Base-by-base conservation (phyloP, 2,888 invertebrate species). In the Drosophila nr. medialis region DNA sequence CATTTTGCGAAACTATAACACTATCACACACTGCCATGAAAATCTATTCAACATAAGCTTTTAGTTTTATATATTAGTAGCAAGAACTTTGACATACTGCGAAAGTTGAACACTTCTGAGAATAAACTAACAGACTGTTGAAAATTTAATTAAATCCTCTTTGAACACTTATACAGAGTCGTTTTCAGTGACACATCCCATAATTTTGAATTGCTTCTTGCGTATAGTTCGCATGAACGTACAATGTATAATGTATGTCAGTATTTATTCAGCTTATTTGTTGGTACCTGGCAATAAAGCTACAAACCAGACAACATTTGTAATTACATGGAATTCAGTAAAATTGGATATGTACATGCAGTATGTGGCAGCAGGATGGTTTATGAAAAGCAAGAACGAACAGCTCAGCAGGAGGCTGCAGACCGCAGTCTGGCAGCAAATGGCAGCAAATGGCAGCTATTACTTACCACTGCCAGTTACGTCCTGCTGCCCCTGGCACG, bases 371-470 rank as follows among this genome's bases (percentile, higher is more conserved):
- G 27, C 29, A 34, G 53, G 53, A 66, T 78, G 60, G 75, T 74
- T 74, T 79, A 64, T 64, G 60, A 61, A 74, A 62, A 32, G 59
- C 48, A 48, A 59, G 58, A 49, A 49, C 21, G 58, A 55, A 50
- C 38, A 36, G 55, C 30, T 34, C n/a, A 30, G 59, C 49, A 49
- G 64, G 67, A 62, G 60, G 50, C 67, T 60, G 72, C 63, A 77
- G 34, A 74, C 90, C 90, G 66, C 90, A 85, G 75, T 51, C 68
- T 69, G 64, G 62, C 68, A 67, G 80, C 56, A 83, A 83, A 83
- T 69, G 64, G 62, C 68, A 67, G 80, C 56, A 83, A 83, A 83
- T 68, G 72, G 62, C 78, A 80, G 83, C 84, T 89, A 87, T 85
- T 89, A 87, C 75, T 85, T 87, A 79, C 67, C 70, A 64, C 62